phyloP scores from a whole-genome alignment of 1,140 invertebrate species.

The Camponotus vicinus region DNA sequence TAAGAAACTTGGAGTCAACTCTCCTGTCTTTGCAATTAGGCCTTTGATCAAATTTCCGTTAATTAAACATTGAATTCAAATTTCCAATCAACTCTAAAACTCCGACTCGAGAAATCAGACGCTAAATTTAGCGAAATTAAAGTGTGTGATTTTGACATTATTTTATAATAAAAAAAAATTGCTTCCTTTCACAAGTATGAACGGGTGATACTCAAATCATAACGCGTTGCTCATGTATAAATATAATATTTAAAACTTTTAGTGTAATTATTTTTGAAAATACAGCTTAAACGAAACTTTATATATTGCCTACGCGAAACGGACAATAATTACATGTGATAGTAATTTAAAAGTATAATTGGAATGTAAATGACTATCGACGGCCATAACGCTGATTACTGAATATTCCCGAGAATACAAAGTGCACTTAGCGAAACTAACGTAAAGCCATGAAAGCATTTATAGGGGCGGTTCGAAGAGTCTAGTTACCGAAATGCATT shows the following conservation, averaged over 20 bases:
- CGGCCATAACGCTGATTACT: slow-evolving; percentile 22
- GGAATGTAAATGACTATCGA: not conserved
- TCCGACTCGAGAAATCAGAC: not conserved
- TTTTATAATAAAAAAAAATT: not conserved
- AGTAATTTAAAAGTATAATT: not conserved
- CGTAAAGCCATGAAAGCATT: slow-evolving; percentile 32
- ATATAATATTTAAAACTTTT: not conserved
- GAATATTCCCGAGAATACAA: slow-evolving; percentile 42
- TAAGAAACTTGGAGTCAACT: slow-evolving; percentile 15
- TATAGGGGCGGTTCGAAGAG: slow-evolving; percentile 30
- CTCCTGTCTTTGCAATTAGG: slow-evolving; percentile 30
- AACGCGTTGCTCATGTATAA: not conserved
- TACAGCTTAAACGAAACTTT: not conserved
- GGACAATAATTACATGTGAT: not conserved
- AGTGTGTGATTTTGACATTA: not conserved
- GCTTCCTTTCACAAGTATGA: not conserved
- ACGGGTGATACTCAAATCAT: not conserved
- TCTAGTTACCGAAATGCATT: slow-evolving; percentile 43
- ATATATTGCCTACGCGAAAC: not conserved
- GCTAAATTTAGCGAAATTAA: not conserved
- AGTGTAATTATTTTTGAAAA: not conserved
- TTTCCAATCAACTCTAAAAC: slow-evolving; percentile 26
- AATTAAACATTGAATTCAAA: slow-evolving; percentile 48
- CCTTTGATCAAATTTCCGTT: slow-evolving; percentile 37
- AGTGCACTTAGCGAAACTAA: slow-evolving; percentile 47